Evolutionary conservation across 2,113 vertebrate genomes (phyloP), one percentile per base, ranked within the genome.

Genomic region (Dunckerocampus dactyliophorus): DNA sequence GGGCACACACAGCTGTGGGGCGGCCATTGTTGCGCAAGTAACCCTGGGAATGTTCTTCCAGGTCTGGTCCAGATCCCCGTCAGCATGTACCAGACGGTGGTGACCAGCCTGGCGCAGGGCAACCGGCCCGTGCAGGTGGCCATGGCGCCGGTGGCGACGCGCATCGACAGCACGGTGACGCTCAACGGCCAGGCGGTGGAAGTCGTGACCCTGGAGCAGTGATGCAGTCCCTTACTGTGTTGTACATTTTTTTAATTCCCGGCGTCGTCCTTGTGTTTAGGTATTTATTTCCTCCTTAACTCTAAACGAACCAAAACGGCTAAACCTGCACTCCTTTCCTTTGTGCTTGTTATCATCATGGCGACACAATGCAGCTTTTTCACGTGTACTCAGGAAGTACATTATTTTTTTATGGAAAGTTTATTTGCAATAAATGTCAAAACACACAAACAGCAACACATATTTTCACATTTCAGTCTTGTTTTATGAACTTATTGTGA

Each of bases 11-110:
- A 79, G 88, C 74, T 79, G 80, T 85, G 62, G 79, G 81, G 71
- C 13, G 39, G 39, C 39, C 39, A 14, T 43, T 43, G 11, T 43
- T 14, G 39, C 39, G 12, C 39, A 43, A 43, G 2, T 43, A 43
- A 43, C 39, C 39, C 39, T 14, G 39, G 70, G 61, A 34, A 81
- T 61, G 19, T 56, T 42, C 46, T 34, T 59, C 21, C 87, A 99
- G 96, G 95, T 55, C 87, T 99, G 31, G 96, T 98, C 80, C 95
- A 98, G 90, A 99, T 98, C 72, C 96, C 96, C 0, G 95, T 99
- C 69, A 97, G 95, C 89, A 98, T 99, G 96, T 98, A 99, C 89
- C 96, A 98, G 91, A 99, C 96, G 0, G 96, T 98, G 67, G 96
- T 99, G 60, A 97, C 95, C 88, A 98, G 95, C 90, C 91, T 98